phyloP scores from a whole-genome alignment of 2,797 vertebrate species.

The Iguana delicatissima region DNA sequence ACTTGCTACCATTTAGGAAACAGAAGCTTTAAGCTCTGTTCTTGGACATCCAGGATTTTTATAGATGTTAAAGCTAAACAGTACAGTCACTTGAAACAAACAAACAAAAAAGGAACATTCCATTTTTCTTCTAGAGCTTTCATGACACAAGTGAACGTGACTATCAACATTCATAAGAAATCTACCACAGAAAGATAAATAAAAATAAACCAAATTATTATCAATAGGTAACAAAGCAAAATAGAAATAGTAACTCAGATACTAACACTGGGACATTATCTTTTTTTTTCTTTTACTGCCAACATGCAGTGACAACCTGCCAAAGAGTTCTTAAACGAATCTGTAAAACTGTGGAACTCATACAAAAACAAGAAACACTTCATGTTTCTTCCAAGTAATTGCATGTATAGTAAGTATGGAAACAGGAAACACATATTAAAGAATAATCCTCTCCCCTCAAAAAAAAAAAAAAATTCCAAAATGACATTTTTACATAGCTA shows the following conservation, averaged over 20 bases:
- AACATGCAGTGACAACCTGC: conserved; percentile 32
- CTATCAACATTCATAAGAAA: neutral
- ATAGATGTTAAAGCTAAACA: conserved; percentile 27
- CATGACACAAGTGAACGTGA: conserved; percentile 24
- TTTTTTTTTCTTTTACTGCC: conserved; percentile 11
- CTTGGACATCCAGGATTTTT: neutral
- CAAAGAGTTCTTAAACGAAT: conserved; percentile 8
- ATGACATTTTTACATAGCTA: conserved; percentile 7
- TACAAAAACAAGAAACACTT: neutral
- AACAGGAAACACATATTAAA: neutral
- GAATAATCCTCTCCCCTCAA: neutral
- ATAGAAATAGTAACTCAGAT: neutral
- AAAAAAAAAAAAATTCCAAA: conserved; percentile 20
- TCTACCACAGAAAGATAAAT: conserved; percentile 37
- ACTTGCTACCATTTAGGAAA: conserved; percentile 16
- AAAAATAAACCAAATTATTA: conserved; percentile 11
- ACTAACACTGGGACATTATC: neutral
- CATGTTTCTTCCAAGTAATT: neutral
- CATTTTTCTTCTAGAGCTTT: conserved; percentile 16
- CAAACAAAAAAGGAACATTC: conserved; percentile 16
- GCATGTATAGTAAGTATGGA: neutral
- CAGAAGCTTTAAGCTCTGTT: conserved; percentile 21
- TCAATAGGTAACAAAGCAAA: conserved; percentile 18
- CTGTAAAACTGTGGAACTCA: neutral
- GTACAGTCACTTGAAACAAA: neutral